Evolutionary conservation across 2,113 vertebrate species (phyloP).

Genomic region (Eublepharis macularius): DNA sequence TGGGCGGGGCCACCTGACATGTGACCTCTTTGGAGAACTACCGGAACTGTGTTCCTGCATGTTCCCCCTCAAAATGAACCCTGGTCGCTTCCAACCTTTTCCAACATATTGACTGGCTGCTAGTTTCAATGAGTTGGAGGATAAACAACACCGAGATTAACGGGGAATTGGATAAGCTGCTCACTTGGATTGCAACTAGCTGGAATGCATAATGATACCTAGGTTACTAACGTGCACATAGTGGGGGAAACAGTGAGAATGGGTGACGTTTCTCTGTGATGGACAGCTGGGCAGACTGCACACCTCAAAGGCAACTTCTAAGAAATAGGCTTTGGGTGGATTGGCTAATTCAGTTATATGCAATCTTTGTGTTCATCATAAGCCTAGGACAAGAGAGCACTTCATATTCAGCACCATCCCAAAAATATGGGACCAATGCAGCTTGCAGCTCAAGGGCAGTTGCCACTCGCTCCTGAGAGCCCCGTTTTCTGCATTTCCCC

Average conservation of each 20-base stretch:
- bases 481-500: too few species aligned
- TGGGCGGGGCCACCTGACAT: too few species aligned
- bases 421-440: too few species aligned
- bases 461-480: too few species aligned
- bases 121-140: neutral
- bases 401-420: neutral
- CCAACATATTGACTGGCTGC: neutral
- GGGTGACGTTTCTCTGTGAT: neutral
- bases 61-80: too few species aligned
- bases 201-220: neutral
- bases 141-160: neutral
- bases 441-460: too few species aligned
- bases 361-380: neutral
- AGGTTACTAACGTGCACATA: neutral
- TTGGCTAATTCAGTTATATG: too few species aligned
- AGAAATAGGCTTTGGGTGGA: neutral
- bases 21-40: too few species aligned
- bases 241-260: neutral
- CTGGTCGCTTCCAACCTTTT: too few species aligned
- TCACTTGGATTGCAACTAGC: neutral
- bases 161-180: neutral
- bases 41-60: too few species aligned
- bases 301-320: neutral
- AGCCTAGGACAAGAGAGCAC: neutral
- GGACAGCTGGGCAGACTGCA: neutral